These are phyloP conservation scores for Talpa occidentalis DNA, from an alignment of 2,113 vertebrate genomes.

Conservation along the genomic window DNA sequence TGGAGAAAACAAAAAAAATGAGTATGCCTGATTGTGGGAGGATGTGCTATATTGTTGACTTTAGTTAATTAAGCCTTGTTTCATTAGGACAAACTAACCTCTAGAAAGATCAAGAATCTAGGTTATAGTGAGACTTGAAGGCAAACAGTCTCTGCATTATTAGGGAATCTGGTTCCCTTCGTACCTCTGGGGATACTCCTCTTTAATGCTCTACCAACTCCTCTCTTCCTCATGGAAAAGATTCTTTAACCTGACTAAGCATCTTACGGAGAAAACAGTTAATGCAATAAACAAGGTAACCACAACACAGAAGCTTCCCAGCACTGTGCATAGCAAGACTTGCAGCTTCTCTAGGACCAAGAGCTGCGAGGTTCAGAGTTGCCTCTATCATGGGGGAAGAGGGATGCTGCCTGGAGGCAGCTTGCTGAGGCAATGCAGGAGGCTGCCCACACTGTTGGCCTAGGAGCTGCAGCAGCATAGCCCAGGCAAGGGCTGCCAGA, in stretches of 20 bases:
- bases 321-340: fast-evolving
- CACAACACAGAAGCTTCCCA: neutral
- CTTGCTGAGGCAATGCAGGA: too few relatives aligned
- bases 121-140: neutral
- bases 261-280: neutral
- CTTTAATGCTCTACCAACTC: neutral
- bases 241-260: neutral
- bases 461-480: too few relatives aligned
- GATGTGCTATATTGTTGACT: neutral
- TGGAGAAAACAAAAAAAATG: neutral
- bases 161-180: neutral
- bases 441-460: too few relatives aligned
- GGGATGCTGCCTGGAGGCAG: too few relatives aligned
- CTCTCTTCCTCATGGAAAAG: neutral
- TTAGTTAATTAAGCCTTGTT: neutral
- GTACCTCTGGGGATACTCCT: neutral
- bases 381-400: too few relatives aligned
- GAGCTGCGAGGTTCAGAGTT: too few relatives aligned
- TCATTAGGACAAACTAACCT: neutral
- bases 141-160: neutral
- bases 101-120: neutral
- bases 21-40: neutral
- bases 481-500: too few relatives aligned
- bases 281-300: neutral
- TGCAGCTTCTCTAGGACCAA: neutral